Base-by-base conservation (phyloP, 2,888 invertebrate genomes). In the Aethes cnicana region DNA sequence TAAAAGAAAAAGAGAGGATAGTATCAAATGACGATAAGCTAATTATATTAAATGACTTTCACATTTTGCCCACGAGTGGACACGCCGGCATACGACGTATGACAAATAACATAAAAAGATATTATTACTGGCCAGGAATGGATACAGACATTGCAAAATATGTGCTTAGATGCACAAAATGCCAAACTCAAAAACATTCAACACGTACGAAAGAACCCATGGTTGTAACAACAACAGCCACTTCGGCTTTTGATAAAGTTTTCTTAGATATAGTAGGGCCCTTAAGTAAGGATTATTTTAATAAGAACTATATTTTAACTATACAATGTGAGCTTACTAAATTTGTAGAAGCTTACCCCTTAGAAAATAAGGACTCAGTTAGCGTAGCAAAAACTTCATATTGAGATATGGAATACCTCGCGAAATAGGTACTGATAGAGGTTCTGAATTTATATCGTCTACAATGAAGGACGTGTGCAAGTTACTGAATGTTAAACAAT, bases 301-400 rank as follows among this genome's bases (percentile, higher is more conserved):
- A 33, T 33, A 33, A 33, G 17, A 33, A 17, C n/a, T 33, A 33
- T 17, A 33, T 33, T 3, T n/a, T 33, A 6, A 30, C 30, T 14
- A 33, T 33, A 16, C 32, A 33, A 33, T 33, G 32, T 8, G 32
- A 33, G 17, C 17, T 33, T 6, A 33, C 32, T 33, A 33, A 33
- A 17, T 33, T 17, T 8, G 32, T 33, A 17, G 32, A 33, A 33
- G 32, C 32, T 7, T 33, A 33, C 8, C 32, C 32, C 2, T 17
- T 33, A 33, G 32, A 33, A 6, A 16, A 33, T 33, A 33, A 33
- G 17, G 32, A 33, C n/a, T 17, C 32, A n/a, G 32, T 33, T 33
- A 33, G 32, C 17, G 32, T 33, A 17, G 32, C 32, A 17, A 33
- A 8, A 33, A 33, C 2, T 28, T 42, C 39, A 39, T 28, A 28